phyloP scores from a whole-genome alignment of 2,888 invertebrate genomes.

The Harpagoxenus sublaevis region DNA sequence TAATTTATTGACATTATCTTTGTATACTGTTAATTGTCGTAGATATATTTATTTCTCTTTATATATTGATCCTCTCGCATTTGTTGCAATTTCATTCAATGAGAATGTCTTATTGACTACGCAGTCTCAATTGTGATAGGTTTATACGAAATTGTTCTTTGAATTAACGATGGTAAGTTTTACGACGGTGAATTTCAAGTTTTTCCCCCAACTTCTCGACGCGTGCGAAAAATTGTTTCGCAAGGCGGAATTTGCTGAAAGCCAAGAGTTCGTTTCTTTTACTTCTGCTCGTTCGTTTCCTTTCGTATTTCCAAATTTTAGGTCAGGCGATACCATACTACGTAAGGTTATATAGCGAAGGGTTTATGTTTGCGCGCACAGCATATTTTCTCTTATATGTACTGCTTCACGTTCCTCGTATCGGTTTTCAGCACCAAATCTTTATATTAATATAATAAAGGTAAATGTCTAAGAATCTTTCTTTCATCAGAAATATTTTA shows the following conservation, averaged over 20 bases:
- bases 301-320: conserved; percentile 38
- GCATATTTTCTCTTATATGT: conserved; percentile 20
- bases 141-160: conserved; percentile 25
- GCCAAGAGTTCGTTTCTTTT: conserved; percentile 34
- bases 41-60: background rate
- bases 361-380: background rate
- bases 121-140: background rate
- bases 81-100: background rate
- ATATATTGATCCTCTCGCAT: background rate
- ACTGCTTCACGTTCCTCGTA: background rate
- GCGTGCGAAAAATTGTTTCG: conserved; percentile 44
- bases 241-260: conserved; percentile 28
- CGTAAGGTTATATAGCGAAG: background rate
- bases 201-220: conserved; percentile 21
- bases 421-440: background rate
- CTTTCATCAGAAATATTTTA: background rate
- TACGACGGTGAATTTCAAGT: conserved; percentile 29
- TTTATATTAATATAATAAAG: background rate
- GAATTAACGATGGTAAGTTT: conserved; percentile 27
- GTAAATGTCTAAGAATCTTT: background rate
- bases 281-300: conserved; percentile 21
- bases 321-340: background rate
- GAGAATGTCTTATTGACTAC: conserved; percentile 16
- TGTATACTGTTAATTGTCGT: background rate
- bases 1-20: background rate